Percentiles rank a stretch among this genome's conserved stretches.
phyloP scores from a whole-genome alignment of 2,797 vertebrate genomes.

The Enteromius anoplus region DNA sequence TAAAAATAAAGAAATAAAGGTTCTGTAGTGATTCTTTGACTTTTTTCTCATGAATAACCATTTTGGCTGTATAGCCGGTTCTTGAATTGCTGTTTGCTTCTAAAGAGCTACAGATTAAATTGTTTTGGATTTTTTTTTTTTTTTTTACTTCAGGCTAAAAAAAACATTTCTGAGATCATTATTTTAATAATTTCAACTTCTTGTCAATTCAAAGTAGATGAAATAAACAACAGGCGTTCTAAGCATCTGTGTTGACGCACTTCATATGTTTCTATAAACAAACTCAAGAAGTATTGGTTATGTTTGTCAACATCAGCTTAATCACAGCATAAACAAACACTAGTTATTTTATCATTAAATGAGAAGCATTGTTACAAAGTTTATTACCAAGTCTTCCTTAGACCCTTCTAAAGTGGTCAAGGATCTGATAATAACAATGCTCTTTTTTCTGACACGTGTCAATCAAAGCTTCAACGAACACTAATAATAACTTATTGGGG shows the following conservation, averaged over 20 bases:
- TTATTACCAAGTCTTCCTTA: background rate
- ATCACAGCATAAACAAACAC: background rate
- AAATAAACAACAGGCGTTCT: conserved; percentile 47
- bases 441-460: background rate
- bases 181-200: conserved; percentile 59
- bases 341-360: background rate
- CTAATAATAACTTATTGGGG: background rate
- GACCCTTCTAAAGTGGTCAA: background rate
- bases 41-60: background rate
- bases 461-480: background rate
- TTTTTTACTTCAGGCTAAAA: background rate
- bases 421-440: background rate
- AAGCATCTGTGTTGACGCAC: conserved; percentile 40
- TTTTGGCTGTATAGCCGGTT: background rate
- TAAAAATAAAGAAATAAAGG: background rate
- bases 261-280: background rate
- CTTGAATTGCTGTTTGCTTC: background rate
- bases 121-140: background rate
- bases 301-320: background rate
- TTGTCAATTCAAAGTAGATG: conserved; percentile 69
- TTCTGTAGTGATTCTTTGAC: background rate
- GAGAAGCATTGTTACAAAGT: background rate
- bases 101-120: background rate
- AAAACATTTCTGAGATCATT: background rate
- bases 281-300: background rate